Conservation (phyloP, 2,113 vertebrate genomes). For the Fregata magnificens region DNA sequence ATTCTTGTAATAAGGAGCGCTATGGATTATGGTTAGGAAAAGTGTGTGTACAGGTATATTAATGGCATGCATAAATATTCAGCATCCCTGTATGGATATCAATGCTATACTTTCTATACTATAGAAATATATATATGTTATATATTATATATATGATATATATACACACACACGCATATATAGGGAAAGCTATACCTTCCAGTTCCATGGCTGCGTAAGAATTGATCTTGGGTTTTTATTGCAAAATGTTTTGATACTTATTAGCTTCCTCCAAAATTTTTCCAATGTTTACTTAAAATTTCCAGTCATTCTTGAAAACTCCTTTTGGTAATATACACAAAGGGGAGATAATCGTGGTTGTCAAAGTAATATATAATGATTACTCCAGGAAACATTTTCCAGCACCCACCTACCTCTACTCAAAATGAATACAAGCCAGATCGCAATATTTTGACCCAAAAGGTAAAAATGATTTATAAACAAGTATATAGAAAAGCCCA, state of each 20-base stretch:
- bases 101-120: too few relatives aligned
- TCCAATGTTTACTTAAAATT: neutral
- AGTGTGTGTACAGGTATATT: neutral
- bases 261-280: neutral
- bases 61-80: neutral
- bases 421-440: conserved; percentile 18
- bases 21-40: neutral
- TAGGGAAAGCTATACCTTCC: neutral
- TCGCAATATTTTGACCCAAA: conserved; percentile 34
- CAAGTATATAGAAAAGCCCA: neutral
- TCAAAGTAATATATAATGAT: conserved; percentile 12
- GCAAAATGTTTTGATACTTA: neutral
- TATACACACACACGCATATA: too few relatives aligned
- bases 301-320: neutral
- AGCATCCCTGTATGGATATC: neutral
- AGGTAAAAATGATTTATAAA: neutral
- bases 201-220: fast-evolving
- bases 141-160: too few relatives aligned
- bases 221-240: neutral
- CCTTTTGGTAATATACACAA: neutral
- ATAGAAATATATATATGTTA: too few relatives aligned
- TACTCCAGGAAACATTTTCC: conserved; percentile 11
- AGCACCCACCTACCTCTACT: conserved; percentile 10
- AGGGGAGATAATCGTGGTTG: neutral
- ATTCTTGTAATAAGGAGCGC: neutral